Conservation (phyloP, 2,888 invertebrate genomes). For the Noctua pronuba region DNA sequence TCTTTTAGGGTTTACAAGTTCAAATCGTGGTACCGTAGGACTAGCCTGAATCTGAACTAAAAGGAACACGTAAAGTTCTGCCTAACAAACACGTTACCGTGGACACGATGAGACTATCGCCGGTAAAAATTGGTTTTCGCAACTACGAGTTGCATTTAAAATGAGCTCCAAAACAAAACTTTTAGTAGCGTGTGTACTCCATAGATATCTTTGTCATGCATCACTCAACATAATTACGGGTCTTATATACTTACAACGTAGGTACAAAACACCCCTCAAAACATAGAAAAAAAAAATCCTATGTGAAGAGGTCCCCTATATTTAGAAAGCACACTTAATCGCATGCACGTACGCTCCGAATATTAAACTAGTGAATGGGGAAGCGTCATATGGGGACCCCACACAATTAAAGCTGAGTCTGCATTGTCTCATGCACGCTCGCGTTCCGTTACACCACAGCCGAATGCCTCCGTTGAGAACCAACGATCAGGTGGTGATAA, state of each 20-base stretch:
- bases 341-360: constrained; percentile 86
- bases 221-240: constrained; percentile 81
- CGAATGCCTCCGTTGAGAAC: constrained; percentile 64
- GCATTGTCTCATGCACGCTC: constrained; percentile 80
- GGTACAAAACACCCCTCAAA: constrained; percentile 84
- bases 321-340: constrained; percentile 89
- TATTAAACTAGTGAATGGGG: constrained; percentile 88
- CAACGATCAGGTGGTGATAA: constrained; percentile 68
- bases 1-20: neutral
- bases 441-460: constrained; percentile 79
- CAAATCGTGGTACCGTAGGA: neutral
- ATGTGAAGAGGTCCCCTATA: constrained; percentile 86
- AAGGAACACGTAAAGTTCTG: neutral
- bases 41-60: neutral
- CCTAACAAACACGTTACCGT: neutral
- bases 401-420: constrained; percentile 82
- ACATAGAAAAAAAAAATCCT: constrained; percentile 77
- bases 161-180: constrained; percentile 33
- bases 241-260: constrained; percentile 85
- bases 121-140: constrained; percentile 2
- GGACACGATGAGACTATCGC: neutral
- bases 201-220: constrained; percentile 71
- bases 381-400: constrained; percentile 87
- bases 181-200: constrained; percentile 64
- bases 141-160: neutral